Conservation (phyloP, 2,113 vertebrate species). For the Periophthalmus modestus region DNA sequence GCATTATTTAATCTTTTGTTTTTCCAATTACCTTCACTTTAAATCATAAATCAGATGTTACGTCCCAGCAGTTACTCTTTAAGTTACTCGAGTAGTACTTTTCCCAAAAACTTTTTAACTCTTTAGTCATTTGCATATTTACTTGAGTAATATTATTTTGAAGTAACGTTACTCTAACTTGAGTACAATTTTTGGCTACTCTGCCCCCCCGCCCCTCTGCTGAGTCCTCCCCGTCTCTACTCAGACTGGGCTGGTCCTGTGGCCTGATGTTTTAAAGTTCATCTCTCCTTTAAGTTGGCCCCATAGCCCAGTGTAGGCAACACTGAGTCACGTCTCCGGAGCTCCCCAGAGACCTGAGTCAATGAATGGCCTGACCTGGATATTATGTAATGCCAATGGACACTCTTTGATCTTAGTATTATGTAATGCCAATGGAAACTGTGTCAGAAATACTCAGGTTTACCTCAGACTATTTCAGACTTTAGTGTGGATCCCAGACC, state of each 20-base stretch:
- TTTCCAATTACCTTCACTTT: too few species aligned
- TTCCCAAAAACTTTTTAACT: too few species aligned
- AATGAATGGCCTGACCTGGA: neutral
- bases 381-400: neutral
- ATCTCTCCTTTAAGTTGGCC: neutral
- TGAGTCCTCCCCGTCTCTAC: too few species aligned
- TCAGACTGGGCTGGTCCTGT: neutral
- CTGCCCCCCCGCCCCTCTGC: too few species aligned
- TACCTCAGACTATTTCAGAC: neutral
- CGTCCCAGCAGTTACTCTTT: too few species aligned
- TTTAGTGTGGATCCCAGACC: neutral
- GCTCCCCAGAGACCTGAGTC: neutral
- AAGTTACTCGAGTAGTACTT: too few species aligned
- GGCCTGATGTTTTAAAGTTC: neutral
- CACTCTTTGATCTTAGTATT: neutral
- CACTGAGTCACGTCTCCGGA: neutral
- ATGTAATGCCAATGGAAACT: neutral
- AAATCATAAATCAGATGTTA: too few species aligned
- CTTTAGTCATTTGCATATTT: too few species aligned
- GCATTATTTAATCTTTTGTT: too few species aligned
- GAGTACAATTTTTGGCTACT: too few species aligned
- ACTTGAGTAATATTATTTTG: too few species aligned
- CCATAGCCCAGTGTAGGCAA: neutral
- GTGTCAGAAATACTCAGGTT: neutral
- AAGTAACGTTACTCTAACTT: too few species aligned